Conservation (phyloP, 2,113 vertebrate genomes). For the Regulus satrapa region DNA sequence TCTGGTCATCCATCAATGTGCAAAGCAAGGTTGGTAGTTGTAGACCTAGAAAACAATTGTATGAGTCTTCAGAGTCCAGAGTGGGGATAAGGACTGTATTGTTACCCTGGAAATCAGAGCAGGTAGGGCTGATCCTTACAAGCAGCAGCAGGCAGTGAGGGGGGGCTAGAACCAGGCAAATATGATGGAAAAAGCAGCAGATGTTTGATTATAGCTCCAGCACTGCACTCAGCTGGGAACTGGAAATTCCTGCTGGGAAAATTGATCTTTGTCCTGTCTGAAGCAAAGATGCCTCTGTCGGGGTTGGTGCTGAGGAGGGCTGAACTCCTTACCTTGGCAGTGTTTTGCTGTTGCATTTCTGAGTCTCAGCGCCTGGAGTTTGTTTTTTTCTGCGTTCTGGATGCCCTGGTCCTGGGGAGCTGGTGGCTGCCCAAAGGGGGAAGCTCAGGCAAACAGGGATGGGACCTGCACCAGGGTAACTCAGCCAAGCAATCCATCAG, state of each 20-base stretch:
- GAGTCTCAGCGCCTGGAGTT: neutral
- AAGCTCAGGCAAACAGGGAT: neutral
- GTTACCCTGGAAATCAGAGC: neutral
- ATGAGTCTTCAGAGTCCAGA: neutral
- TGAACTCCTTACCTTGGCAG: neutral
- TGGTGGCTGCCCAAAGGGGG: neutral
- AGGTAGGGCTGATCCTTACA: neutral
- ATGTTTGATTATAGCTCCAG: neutral
- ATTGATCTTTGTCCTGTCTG: neutral
- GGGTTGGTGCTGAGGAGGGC: neutral
- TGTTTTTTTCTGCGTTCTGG: accelerated
- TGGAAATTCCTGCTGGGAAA: neutral
- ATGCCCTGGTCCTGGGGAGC: neutral
- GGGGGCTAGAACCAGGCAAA: neutral
- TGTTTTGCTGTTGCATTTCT: neutral
- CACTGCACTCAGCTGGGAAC: neutral
- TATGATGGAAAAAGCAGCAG: neutral
- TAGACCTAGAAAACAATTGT: neutral
- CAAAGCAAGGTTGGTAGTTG: neutral
- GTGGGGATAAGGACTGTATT: neutral
- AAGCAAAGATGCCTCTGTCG: neutral
- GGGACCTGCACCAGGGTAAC: neutral
- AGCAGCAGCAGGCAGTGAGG: neutral
- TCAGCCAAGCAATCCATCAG: neutral
- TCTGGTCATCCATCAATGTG: neutral